These are phyloP conservation scores for Triplophysa siluroides DNA, from an alignment of 2,113 vertebrate species.

Conservation along the genomic window DNA sequence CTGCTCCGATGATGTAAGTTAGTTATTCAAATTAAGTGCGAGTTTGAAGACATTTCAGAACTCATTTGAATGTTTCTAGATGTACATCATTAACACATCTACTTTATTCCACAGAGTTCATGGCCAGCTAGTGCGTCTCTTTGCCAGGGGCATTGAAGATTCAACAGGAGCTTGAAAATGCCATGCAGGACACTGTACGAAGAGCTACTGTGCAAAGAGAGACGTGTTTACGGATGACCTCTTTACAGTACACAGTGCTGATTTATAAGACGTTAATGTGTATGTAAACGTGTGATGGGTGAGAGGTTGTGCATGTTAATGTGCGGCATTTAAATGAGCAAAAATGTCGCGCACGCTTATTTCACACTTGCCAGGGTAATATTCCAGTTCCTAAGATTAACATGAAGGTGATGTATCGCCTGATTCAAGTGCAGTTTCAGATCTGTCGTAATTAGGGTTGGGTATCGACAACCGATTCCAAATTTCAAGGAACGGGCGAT, in stretches of 20 bases:
- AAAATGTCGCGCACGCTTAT: conserved; percentile 4
- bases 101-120: conserved; percentile 69
- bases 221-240: conserved; percentile 35
- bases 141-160: conserved; percentile 81
- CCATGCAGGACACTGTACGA: conserved; percentile 25
- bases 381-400: not conserved
- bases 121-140: conserved; percentile 78
- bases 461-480: not conserved
- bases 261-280: not conserved
- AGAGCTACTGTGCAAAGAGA: conserved; percentile 38
- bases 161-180: conserved; percentile 14
- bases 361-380: not conserved
- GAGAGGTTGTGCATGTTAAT: not conserved
- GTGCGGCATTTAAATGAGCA: not conserved
- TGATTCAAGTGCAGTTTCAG: not conserved
- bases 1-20: not conserved
- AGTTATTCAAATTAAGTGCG: not conserved
- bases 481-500: no score
- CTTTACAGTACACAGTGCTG: not conserved
- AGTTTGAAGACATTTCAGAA: not conserved
- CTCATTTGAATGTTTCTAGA: conserved; percentile 20
- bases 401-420: not conserved
- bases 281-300: not conserved
- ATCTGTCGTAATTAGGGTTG: not conserved
- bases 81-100: not conserved